A percentile compares a stretch with the other conserved stretches of the same genome.
These are phyloP conservation scores for Bombus pascuorum DNA, from an alignment of 1,140 invertebrate genomes.

Conservation along the genomic window DNA sequence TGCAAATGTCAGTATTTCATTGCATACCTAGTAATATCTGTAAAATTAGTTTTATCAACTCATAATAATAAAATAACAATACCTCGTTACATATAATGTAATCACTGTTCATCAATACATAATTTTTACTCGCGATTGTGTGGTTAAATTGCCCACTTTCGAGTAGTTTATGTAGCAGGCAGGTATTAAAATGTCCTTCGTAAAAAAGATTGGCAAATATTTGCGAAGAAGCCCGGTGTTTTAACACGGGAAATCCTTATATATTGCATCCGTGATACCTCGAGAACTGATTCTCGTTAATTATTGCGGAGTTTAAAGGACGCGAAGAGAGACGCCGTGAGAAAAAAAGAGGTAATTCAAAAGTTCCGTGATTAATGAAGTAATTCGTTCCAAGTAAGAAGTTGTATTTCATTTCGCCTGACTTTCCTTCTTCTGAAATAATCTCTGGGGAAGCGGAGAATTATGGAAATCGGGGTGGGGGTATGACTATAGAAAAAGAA, in stretches of 20 bases:
- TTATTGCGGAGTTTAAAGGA: constrained; percentile 31
- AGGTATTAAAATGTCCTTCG: not conserved
- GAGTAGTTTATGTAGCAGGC: not conserved
- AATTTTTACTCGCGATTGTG: no score
- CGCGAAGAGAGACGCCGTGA: not conserved
- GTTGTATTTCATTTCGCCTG: constrained; percentile 43
- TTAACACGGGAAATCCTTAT: not conserved
- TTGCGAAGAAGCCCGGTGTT: not conserved
- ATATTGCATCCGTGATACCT: not conserved
- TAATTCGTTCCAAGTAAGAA: constrained; percentile 48
- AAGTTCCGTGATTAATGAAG: constrained; percentile 48
- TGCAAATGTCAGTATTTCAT: no score
- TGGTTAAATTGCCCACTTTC: no score
- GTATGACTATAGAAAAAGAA: not conserved
- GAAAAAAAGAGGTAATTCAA: constrained; percentile 4
- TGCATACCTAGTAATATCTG: no score
- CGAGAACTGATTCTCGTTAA: constrained; percentile 25
- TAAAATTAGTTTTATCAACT: no score
- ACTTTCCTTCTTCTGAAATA: constrained; percentile 28
- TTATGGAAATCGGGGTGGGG: not conserved
- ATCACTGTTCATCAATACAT: no score
- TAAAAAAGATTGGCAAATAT: not conserved
- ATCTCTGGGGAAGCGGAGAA: constrained; percentile 13
- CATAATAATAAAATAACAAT: no score
- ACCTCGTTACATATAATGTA: no score